phyloP scores from a whole-genome alignment of 2,797 vertebrate genomes.

The Meda fulgida region DNA sequence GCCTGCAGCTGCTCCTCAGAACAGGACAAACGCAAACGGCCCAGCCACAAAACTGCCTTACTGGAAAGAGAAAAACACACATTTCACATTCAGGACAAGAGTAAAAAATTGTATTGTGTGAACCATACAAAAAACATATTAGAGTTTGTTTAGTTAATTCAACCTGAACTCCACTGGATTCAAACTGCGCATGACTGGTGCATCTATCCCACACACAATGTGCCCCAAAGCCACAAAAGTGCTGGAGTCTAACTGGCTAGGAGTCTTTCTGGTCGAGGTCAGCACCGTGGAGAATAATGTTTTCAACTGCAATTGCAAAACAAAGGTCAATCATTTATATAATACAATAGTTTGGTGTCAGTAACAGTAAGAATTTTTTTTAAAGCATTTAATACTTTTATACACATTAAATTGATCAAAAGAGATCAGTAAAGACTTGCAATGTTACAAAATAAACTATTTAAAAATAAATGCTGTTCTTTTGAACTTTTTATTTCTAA shows the following conservation, averaged over 20 bases:
- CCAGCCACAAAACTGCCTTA: conserved; percentile 79
- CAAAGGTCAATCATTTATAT: not conserved
- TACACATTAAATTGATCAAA: not conserved
- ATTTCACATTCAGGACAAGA: conserved; percentile 1
- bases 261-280: conserved; percentile 70
- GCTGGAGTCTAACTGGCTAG: conserved; percentile 78
- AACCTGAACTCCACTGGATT: conserved; percentile 82
- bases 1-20: conserved; percentile 77
- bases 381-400: not conserved
- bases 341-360: not conserved
- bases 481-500: not conserved
- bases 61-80: conserved; percentile 66
- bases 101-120: not conserved
- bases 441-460: not conserved
- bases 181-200: conserved; percentile 70
- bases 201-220: conserved; percentile 79
- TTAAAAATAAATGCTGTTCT: not conserved
- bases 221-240: conserved; percentile 78
- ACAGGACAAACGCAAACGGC: conserved; percentile 74
- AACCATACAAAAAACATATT: not conserved
- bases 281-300: conserved; percentile 71
- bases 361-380: not conserved
- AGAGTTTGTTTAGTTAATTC: conserved; percentile 31
- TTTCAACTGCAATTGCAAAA: conserved; percentile 68
- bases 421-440: not conserved